phyloP scores from a whole-genome alignment of 2,797 vertebrate species.

The Cossypha polioptera region DNA sequence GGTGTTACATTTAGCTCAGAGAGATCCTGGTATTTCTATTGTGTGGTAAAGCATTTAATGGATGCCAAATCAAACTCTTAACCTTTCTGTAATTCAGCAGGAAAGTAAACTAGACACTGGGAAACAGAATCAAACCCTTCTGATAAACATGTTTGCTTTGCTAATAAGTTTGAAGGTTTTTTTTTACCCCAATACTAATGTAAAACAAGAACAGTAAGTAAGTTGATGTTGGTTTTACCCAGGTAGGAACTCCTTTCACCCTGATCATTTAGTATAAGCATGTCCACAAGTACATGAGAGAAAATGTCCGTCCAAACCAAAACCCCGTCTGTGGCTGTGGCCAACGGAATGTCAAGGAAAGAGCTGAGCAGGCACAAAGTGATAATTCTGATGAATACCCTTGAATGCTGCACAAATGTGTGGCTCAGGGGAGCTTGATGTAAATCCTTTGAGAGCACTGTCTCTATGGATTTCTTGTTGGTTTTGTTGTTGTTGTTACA shows the following conservation, averaged over 20 bases:
- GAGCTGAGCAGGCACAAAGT: neutral
- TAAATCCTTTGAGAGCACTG: neutral
- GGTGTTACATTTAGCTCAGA: neutral
- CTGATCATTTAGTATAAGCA: neutral
- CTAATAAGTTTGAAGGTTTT: neutral
- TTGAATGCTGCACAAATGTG: neutral
- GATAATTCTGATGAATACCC: neutral
- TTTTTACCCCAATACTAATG: neutral
- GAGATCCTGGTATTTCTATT: neutral
- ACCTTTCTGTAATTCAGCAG: neutral
- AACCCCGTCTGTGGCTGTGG: neutral
- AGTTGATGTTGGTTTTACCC: neutral
- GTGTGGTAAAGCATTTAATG: constrained; percentile 20
- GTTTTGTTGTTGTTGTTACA: neutral
- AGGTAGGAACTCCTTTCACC: neutral
- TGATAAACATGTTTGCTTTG: constrained; percentile 3
- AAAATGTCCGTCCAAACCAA: neutral
- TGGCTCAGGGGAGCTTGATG: neutral
- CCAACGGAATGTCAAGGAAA: neutral
- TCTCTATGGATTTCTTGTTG: neutral
- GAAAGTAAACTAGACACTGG: constrained; percentile 13
- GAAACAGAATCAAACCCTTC: constrained; percentile 16
- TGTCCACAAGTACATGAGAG: neutral
- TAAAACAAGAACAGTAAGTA: neutral
- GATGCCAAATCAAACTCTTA: constrained; percentile 48